phyloP scores from a whole-genome alignment of 2,113 vertebrate species.

The Plecturocebus donacophilus region DNA sequence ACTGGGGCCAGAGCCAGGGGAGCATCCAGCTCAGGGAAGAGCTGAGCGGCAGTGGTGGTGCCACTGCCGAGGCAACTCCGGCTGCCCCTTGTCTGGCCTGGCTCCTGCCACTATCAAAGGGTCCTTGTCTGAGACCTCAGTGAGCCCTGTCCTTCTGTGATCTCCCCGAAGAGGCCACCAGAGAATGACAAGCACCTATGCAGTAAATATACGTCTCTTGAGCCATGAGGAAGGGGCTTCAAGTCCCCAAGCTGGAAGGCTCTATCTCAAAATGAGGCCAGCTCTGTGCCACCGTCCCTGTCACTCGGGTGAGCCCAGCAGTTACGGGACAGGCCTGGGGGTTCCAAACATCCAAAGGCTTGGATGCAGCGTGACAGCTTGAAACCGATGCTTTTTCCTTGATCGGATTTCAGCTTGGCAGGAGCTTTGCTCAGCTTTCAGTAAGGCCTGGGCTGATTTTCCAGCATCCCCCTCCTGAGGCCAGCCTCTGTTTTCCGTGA shows the following conservation, averaged over 20 bases:
- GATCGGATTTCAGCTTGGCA: neutral
- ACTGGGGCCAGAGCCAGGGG: rapidly evolving
- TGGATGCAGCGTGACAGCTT: rapidly evolving
- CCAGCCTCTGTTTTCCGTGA: neutral
- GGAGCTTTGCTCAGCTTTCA: neutral
- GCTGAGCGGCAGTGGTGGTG: rapidly evolving
- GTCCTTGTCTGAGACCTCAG: neutral
- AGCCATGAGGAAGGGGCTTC: neutral
- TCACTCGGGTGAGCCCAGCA: rapidly evolving
- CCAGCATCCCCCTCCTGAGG: too few relatives aligned
- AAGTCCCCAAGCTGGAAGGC: neutral
- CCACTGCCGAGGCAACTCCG: rapidly evolving
- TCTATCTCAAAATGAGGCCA: too few relatives aligned
- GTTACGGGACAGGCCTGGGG: neutral
- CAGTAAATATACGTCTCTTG: neutral
- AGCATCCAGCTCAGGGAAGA: rapidly evolving
- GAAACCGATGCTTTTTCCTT: too few relatives aligned
- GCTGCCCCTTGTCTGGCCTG: rapidly evolving
- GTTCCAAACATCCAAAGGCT: too few relatives aligned
- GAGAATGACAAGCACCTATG: neutral
- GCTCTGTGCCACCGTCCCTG: too few relatives aligned
- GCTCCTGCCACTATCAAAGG: neutral
- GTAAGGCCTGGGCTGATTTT: neutral
- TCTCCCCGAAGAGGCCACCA: neutral
- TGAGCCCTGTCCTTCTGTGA: neutral